Conservation (phyloP, 2,888 invertebrate genomes). For the Campaea margaritaria region DNA sequence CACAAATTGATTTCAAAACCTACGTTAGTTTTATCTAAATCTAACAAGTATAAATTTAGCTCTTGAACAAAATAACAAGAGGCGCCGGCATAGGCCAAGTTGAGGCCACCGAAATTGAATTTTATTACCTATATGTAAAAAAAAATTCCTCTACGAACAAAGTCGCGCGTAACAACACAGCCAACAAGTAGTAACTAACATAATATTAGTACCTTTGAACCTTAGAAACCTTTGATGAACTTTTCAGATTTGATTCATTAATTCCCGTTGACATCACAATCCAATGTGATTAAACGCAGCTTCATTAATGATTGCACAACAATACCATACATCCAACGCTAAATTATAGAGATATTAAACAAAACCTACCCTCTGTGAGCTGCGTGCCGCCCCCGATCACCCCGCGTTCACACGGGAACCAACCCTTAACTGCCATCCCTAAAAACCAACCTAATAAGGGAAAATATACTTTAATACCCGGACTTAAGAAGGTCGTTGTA, state of each 20-base stretch:
- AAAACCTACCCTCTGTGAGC: constrained; percentile 36
- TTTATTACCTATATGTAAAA: too few relatives aligned
- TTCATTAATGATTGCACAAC: constrained; percentile 41
- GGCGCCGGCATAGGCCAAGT: too few relatives aligned
- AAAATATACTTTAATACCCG: constrained; percentile 38
- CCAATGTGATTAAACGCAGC: constrained; percentile 28
- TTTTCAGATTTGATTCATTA: constrained; percentile 2
- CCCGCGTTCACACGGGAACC: constrained; percentile 72
- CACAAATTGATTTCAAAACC: too few relatives aligned
- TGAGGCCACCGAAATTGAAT: too few relatives aligned
- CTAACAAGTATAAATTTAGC: too few relatives aligned
- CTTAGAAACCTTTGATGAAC: constrained; percentile 13
- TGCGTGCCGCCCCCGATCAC: constrained; percentile 43
- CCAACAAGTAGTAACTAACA: background rate
- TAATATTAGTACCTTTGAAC: background rate
- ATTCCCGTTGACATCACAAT: constrained; percentile 25
- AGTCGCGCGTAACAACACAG: too few relatives aligned
- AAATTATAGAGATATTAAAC: constrained; percentile 41
- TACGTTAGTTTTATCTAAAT: too few relatives aligned
- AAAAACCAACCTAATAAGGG: constrained; percentile 11
- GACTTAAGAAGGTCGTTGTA: constrained; percentile 18
- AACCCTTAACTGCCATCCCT: constrained; percentile 21
- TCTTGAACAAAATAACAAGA: too few relatives aligned
- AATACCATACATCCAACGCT: constrained; percentile 33
- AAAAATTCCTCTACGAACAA: too few relatives aligned